These are phyloP conservation scores for Eclectus roratus DNA, from an alignment of 2,113 vertebrate species.

Conservation along the genomic window DNA sequence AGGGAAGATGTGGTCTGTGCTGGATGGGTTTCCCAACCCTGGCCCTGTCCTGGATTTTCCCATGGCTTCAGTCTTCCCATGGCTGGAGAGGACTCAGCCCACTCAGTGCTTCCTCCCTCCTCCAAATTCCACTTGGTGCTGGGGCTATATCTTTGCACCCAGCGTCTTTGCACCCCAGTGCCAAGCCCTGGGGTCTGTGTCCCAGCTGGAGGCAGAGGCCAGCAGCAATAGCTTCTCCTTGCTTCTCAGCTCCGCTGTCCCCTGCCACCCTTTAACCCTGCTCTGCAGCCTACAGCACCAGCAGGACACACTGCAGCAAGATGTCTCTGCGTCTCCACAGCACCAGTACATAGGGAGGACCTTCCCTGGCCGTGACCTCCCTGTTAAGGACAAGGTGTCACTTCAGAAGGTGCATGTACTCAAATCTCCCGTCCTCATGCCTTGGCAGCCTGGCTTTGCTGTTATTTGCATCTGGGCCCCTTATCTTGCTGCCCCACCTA, in stretches of 20 bases:
- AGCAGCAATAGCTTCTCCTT: neutral
- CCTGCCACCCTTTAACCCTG: neutral
- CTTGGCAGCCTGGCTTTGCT: neutral
- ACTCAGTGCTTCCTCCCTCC: neutral
- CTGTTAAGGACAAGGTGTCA: neutral
- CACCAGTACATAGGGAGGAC: neutral
- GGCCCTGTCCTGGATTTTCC: neutral
- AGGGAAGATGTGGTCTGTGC: neutral
- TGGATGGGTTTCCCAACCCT: neutral
- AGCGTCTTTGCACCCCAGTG: fast-evolving
- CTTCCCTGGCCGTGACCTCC: neutral
- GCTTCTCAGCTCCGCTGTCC: neutral
- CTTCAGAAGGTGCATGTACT: neutral
- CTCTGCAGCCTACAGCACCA: neutral
- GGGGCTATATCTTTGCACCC: neutral
- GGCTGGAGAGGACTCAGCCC: neutral
- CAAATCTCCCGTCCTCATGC: fast-evolving
- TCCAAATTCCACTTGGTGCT: neutral
- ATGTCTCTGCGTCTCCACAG: neutral
- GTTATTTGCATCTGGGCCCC: neutral
- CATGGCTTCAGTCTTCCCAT: neutral
- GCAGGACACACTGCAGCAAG: neutral
- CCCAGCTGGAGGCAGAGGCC: neutral
- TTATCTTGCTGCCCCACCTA: neutral
- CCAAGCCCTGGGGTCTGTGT: neutral